These are phyloP conservation scores for Engystomops pustulosus DNA, from an alignment of 2,113 vertebrate species.

Conservation along the genomic window DNA sequence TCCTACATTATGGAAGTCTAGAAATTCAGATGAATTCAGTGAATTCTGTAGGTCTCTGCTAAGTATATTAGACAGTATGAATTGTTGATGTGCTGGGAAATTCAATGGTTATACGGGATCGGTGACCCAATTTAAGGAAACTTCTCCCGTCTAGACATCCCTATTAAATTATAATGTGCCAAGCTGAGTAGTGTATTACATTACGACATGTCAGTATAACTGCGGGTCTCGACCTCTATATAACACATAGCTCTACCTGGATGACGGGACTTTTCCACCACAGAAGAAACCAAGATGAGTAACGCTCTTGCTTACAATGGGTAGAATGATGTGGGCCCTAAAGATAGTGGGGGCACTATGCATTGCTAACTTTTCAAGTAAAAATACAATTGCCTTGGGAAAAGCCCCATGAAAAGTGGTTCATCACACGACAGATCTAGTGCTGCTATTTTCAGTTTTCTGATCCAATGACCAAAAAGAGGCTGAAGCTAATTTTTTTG, in stretches of 20 bases:
- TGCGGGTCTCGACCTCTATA: not conserved
- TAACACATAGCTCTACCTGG: not conserved
- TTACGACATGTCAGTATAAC: not conserved
- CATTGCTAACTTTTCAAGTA: too few relatives aligned
- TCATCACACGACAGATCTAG: too few relatives aligned
- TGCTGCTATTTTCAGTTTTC: too few relatives aligned
- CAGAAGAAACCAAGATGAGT: not conserved
- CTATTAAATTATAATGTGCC: constrained; percentile 38
- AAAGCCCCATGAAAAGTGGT: too few relatives aligned
- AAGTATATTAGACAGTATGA: not conserved
- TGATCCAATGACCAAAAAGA: too few relatives aligned
- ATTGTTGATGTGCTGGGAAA: constrained; percentile 22
- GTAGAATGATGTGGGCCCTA: too few relatives aligned
- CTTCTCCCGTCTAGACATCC: constrained; percentile 21
- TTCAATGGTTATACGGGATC: not conserved
- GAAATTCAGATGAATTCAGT: not conserved
- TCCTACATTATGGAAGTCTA: too few relatives aligned
- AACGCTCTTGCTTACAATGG: too few relatives aligned
- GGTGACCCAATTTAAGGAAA: constrained; percentile 29
- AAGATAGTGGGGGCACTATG: too few relatives aligned
- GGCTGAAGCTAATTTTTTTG: too few relatives aligned
- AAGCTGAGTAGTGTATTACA: not conserved
- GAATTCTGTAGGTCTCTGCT: not conserved
- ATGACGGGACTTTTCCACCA: not conserved
- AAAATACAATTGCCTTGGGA: too few relatives aligned